These are phyloP conservation scores for Sympetrum striolatum DNA, from an alignment of 2,888 invertebrate genomes.

Conservation along the genomic window DNA sequence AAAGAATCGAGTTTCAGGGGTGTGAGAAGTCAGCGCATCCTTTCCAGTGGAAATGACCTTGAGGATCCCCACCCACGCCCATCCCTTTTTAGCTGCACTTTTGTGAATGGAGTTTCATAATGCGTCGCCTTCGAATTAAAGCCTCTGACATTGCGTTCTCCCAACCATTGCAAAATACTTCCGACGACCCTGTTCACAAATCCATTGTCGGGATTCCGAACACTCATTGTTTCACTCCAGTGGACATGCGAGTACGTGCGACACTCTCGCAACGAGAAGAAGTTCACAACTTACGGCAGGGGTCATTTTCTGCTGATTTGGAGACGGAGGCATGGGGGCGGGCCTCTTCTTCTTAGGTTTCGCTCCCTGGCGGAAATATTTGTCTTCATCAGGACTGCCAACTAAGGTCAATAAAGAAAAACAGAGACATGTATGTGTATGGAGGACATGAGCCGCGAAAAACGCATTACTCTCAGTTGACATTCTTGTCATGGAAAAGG, in stretches of 20 bases:
- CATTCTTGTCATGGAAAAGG: too few relatives aligned
- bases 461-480: too few relatives aligned
- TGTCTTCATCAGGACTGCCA: background rate
- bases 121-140: background rate
- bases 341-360: conserved; percentile 2
- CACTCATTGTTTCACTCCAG: background rate
- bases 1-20: background rate
- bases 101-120: background rate
- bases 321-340: background rate
- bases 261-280: background rate
- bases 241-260: background rate
- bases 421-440: background rate
- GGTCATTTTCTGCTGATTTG: background rate
- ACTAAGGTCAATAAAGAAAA: background rate
- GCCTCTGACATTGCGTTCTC: background rate
- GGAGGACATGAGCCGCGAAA: too few relatives aligned
- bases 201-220: background rate
- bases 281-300: background rate
- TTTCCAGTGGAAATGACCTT: background rate
- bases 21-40: background rate
- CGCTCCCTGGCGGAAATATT: conserved; percentile 15
- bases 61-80: background rate
- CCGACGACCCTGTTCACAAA: background rate
- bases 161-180: background rate
- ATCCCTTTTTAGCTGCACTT: background rate